A percentile compares a stretch with the other conserved stretches of the same genome.
phyloP scores from a whole-genome alignment of 2,888 invertebrate genomes.

The Hypselothyrea guttata region DNA sequence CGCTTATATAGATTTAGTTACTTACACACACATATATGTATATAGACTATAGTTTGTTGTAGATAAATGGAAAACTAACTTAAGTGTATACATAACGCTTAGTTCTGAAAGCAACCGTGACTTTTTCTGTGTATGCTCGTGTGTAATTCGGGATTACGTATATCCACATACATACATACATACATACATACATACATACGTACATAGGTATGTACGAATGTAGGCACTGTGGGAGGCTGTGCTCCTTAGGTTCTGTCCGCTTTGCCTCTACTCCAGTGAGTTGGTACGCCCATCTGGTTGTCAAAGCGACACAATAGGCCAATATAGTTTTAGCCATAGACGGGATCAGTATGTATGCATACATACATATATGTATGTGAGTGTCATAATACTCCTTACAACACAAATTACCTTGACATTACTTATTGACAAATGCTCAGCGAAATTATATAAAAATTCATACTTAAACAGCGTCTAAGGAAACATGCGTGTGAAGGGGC shows the following conservation, averaged over 20 bases:
- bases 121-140: slow-evolving; percentile 5
- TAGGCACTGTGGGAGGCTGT: slow-evolving; percentile 8
- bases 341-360: slow-evolving; percentile 25
- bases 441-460: too few relatives aligned
- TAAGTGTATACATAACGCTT: slow-evolving; percentile 6
- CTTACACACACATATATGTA: neutral
- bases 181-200: slow-evolving; percentile 8
- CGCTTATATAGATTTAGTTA: slow-evolving; percentile 5
- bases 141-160: slow-evolving; percentile 46
- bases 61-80: neutral
- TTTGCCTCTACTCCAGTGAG: slow-evolving; percentile 14
- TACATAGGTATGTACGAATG: neutral
- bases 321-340: slow-evolving; percentile 51
- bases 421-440: too few relatives aligned
- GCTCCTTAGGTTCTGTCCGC: neutral
- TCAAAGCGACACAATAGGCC: slow-evolving; percentile 34
- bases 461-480: too few relatives aligned
- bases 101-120: slow-evolving; percentile 1
- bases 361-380: neutral
- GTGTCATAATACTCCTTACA: too few relatives aligned
- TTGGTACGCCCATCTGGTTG: slow-evolving; percentile 63
- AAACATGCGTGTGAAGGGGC: slow-evolving; percentile 1
- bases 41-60: slow-evolving; percentile 2
- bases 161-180: slow-evolving; percentile 27
- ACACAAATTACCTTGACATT: too few relatives aligned